A percentile compares a stretch with the other conserved stretches of the same genome.
Conservation (phyloP, 2,888 invertebrate genomes). For the Troglohyphantes excavatus region DNA sequence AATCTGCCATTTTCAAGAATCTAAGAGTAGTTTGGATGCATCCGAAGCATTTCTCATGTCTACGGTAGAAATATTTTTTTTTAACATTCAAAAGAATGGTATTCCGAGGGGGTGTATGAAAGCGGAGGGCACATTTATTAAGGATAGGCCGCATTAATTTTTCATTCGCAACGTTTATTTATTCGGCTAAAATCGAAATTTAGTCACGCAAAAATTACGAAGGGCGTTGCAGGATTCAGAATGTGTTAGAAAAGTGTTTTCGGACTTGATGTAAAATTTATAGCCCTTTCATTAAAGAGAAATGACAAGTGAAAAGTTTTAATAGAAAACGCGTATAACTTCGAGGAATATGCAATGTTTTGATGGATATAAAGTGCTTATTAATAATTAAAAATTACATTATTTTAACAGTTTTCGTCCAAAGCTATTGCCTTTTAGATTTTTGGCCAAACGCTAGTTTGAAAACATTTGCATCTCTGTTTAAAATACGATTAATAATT, state of each 20-base stretch:
- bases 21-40: conserved; percentile 21
- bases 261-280: background rate
- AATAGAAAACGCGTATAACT: too few species aligned
- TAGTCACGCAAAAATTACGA: background rate
- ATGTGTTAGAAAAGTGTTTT: background rate
- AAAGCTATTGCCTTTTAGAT: too few species aligned
- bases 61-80: conserved; percentile 26
- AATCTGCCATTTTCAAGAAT: conserved; percentile 55
- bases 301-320: too few species aligned
- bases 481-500: too few species aligned
- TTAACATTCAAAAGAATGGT: background rate
- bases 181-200: conserved; percentile 2
- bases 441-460: too few species aligned
- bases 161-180: background rate
- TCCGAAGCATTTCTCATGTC: conserved; percentile 44
- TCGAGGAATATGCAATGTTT: too few species aligned
- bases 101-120: background rate
- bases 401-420: too few species aligned
- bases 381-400: too few species aligned
- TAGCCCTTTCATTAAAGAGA: too few species aligned
- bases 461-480: too few species aligned
- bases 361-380: too few species aligned
- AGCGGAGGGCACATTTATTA: conserved; percentile 6
- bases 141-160: conserved; percentile 2
- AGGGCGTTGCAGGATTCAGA: background rate